Evolutionary conservation across 2,888 invertebrate species (phyloP), one percentile per base, ranked within the genome.

Genomic region (Agrilus mali): DNA sequence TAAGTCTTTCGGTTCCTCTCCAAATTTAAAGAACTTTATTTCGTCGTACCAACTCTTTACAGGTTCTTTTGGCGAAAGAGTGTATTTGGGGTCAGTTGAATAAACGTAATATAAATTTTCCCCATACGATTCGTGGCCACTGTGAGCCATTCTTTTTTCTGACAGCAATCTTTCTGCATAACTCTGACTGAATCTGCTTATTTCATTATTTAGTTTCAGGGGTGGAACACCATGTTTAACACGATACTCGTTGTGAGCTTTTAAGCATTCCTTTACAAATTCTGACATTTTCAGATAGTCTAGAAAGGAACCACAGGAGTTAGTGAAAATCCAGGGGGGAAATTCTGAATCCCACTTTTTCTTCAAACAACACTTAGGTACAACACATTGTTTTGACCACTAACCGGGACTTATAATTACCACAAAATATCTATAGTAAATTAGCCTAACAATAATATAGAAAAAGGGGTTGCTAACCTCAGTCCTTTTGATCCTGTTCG

Each of bases 41-140:
- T 86, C 86, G 33, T 75, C 76, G 62, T 86, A 86, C 86, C 86
- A 86, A 60, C 76, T 78, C 3, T 81, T 77, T 4, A 83, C 74
- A 13, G 83, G 79, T 53, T 82, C 81, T 51, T 73, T 72, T 13
- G 82, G 82, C 38, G 72, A 73, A 12, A 83, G 73, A 48, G 74
- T 72, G n/a, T 75, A 68, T 50, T 75, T 75, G 1, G 79, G 73
- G 55, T 82, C 77, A 7, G 78, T 71, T 43, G 78, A 74, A 69
- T 78, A 78, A 46, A 81, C 74, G 43, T 78, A 77, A 58, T 78
- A 85, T 40, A 86, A 72, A 58, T 80, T 85, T 64, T 85, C 85
- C 12, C 65, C 67, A 49, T 77, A 76, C 46, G 75, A 73, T 45
- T 67, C 69, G 47, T 74, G 73, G 15, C 72, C 69, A 46, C 78